Base-by-base conservation (phyloP, 2,888 invertebrate genomes). In the Caenorhabditis parvicauda region DNA sequence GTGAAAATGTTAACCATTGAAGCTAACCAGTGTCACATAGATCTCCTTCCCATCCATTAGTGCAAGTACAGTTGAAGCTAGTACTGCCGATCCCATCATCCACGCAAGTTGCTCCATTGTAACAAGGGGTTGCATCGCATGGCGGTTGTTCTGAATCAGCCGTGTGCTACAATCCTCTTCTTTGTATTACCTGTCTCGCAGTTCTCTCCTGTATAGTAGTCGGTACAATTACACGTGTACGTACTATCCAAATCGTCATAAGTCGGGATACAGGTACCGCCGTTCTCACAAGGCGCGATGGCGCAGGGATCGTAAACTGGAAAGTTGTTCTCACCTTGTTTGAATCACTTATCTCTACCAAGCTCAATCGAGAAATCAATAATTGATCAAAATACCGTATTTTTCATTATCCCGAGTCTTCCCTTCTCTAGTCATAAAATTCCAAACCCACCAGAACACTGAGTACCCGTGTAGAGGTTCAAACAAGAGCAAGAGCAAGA, bases 61-160 rank as follows among this genome's bases (percentile, higher is more conserved):
- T 53, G 25, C 61, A 61, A 3, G 61, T 61, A 32, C 61, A 61
- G 45, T 61, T 61, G 25, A 54, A 61, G 28, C 45, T 41, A 27
- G 56, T 61, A n/a, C n/a, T n/a, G n/a, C n/a, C n/a, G n/a, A n/a
- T n/a, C n/a, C n/a, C n/a, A n/a, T n/a, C n/a, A 38, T 61, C 55
- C 32, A 53, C 58, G 41, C 65, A 65, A 19, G 50, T 54, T 37
- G 53, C 58, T 14, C 42, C 59, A 24, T 65, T 61, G 44, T 58
- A 28, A 41, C 65, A 65, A 6, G 65, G 65, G 14, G 28, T 29
- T 7, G 58, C 54, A 29, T 50, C 49, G 9, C 54, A 55, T 25
- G 48, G 59, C 9, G 53, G 43, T 38, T 52, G 41, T 32, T 61
- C 61, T 46, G 46, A n/a, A 6, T 21, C 19, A 14, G 12, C 12